Evolutionary conservation across 2,888 invertebrate genomes (phyloP), one percentile per base, ranked within the genome.

Genomic region (Flexamia atlantica): DNA sequence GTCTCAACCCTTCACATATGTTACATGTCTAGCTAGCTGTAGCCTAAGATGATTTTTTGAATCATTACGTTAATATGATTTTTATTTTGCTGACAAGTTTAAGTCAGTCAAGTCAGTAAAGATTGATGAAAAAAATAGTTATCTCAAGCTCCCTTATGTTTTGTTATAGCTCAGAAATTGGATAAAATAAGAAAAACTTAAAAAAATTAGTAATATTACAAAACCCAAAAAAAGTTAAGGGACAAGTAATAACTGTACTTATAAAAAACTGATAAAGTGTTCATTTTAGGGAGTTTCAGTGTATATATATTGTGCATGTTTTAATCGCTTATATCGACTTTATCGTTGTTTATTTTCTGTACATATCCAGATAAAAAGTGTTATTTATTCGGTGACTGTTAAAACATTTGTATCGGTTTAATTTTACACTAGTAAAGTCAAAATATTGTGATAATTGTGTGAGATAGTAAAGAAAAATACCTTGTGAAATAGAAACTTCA

Each of bases 261-360:
- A 76, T 46, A 25, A 76, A 23, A 30, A 72, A 46, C 20, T 50
- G 50, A 50, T 46, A 76, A 14, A 28, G 50, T 50, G 76, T 76
- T 46, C 50, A 50, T 50, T 50, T 76, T 76, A 28, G 46, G 50
- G 50, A 50, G 46, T 28, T 46, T 40, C 76, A n/a, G 42, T 76
- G 50, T 46, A 46, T 76, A 74, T 74, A 70, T 70, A 68, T 72
- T 42, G 42, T 76, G 76, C 76, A 76, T 76, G 76, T 28, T 46
- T 28, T 23, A 17, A 76, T 46, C 40, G 76, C 76, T 76, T 76
- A 12, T 76, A 46, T 40, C 14, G 20, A 70, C 70, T 40, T 28
- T 76, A 72, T 40, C n/a, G 36, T 17, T 76, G 42, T 76, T 76
- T 28, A 76, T 50, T 46, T 42, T 46, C 76, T 46, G 76, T 76